Conservation (phyloP, 2,797 vertebrate species). For the Chaetophractus vellerosus region DNA sequence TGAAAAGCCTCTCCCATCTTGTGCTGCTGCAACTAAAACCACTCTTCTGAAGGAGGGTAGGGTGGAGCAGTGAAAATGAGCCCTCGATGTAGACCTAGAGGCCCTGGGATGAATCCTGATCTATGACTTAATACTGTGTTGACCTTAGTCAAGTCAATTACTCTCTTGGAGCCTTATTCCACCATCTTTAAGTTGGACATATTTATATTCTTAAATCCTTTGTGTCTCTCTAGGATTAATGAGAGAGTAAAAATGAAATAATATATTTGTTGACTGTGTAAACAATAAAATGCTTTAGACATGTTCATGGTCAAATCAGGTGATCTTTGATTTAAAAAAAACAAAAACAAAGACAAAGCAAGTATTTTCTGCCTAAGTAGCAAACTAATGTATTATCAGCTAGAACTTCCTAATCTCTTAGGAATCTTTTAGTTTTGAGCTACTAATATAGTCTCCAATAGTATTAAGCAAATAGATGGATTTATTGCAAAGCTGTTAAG, state of each 20-base stretch:
- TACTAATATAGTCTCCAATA: not conserved
- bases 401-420: not conserved
- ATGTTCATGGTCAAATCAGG: not conserved
- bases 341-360: not conserved
- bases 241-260: not conserved
- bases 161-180: conserved; percentile 4
- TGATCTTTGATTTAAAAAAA: not conserved
- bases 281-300: not conserved
- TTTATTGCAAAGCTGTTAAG: not conserved
- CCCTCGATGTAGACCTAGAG: not conserved
- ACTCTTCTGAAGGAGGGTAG: not conserved
- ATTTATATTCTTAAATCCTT: conserved; percentile 13
- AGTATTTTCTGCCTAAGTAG: not conserved
- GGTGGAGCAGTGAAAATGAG: not conserved
- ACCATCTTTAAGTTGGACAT: not conserved
- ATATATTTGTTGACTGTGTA: not conserved
- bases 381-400: not conserved
- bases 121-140: not conserved
- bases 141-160: conserved; percentile 26
- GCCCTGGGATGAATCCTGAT: not conserved
- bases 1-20: not conserved
- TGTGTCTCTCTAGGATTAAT: not conserved
- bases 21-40: not conserved
- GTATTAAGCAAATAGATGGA: conserved; percentile 4
- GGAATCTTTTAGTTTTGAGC: not conserved